Evolutionary conservation across 2,888 invertebrate species (phyloP).

Genomic region (Brenthis daphne): DNA sequence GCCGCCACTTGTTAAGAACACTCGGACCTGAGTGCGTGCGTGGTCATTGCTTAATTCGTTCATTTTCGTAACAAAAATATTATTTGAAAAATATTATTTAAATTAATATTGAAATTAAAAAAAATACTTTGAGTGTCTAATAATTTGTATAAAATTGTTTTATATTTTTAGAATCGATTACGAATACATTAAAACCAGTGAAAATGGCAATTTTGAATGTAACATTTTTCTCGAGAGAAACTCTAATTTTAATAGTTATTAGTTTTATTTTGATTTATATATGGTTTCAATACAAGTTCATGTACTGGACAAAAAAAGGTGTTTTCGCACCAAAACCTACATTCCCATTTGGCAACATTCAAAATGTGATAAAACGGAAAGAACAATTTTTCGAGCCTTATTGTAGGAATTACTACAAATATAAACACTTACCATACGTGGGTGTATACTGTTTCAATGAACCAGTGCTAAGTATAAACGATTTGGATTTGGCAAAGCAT

Average conservation of each 20-base stretch:
- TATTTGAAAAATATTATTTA: neutral
- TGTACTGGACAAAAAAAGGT: conserved; percentile 83
- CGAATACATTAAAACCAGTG: conserved; percentile 1
- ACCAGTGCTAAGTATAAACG: conserved; percentile 83
- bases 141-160: too few relatives aligned
- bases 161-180: neutral
- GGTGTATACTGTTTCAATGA: conserved; percentile 85
- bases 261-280: conserved; percentile 48
- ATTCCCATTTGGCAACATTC: conserved; percentile 85
- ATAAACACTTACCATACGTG: conserved; percentile 73
- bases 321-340: conserved; percentile 79
- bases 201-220: conserved; percentile 34
- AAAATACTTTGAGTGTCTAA: neutral
- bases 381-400: conserved; percentile 84
- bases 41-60: conserved; percentile 31
- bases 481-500: conserved; percentile 83
- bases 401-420: conserved; percentile 80
- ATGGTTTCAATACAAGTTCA: conserved; percentile 62
- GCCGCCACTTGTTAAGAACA: conserved; percentile 32
- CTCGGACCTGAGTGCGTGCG: conserved; percentile 37
- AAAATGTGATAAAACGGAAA: conserved; percentile 76
- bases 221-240: conserved; percentile 39
- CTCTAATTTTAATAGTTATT: conserved; percentile 47
- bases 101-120: neutral
- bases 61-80: conserved; percentile 13